Base-by-base conservation (phyloP, 2,113 vertebrate species). In the Misgurnus anguillicaudatus region DNA sequence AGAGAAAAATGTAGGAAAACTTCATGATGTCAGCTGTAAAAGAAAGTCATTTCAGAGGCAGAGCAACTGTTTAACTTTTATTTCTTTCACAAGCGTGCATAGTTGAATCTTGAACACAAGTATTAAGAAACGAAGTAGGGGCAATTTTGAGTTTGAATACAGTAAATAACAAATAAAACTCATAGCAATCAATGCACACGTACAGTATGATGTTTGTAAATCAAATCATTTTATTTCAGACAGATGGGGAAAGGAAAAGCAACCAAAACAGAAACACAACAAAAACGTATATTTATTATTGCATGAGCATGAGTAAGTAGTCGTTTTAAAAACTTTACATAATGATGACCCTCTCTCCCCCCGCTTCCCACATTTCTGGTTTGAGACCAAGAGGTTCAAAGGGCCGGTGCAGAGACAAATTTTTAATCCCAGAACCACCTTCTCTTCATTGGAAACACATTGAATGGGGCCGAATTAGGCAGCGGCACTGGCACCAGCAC, bases 181-280 rank as follows among this genome's bases (percentile, higher is more conserved):
- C 55, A 75, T 58, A 74, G 53, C 19, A 74, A 61, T 63, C 61
- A 63, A 65, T 64, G 64, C 42, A 76, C 74, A 76, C 74, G 39
- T 51, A 31, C 24, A 31, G 24, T 31, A 31, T 62, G 31, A 24
- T 31, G 64, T 76, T 76, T 76, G 74, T 64, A 76, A 76, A 76
- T 62, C 62, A 76, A 75, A 64, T n/a, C 45, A 36, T 64, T 75
- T 76, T 76, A 76, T 76, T 76, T 64, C 45, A 76, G 61, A 76
- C 42, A 76, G 74, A 64, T 76, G 74, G 60, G 74, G 31, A 64
- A 76, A 76, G 51, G 64, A 76, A 64, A 75, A 41, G 45, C 41
- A 62, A 51, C 45, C 38, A 39, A 64, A 51, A 61, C 38, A 51
- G 36, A 5, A 76, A 45, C 4, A 67, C 19, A 6, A 76, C 16